Evolutionary conservation across 1,140 invertebrate genomes (phyloP), one percentile per base, ranked within the genome.

Genomic region (Drosophila melanogaster): DNA sequence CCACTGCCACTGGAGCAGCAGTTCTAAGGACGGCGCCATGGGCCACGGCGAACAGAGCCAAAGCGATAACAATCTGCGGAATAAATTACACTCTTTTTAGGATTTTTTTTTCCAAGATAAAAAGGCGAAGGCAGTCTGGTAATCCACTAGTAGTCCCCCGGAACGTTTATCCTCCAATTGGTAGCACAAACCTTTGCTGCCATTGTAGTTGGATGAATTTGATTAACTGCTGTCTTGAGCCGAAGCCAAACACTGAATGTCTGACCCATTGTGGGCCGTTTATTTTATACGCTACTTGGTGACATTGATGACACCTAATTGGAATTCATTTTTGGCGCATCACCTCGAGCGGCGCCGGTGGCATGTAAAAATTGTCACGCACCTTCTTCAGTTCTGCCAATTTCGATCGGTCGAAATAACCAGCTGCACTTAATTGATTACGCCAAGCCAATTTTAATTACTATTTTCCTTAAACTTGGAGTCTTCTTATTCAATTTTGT

Each of bases 281-380:
- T 50, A 77, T 87, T 86, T 77, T 86, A 86, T 86, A 86, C 50
- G 70, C 79, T 35, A 77, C 33, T 54, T 38, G 59, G 22, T 81
- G 83, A 69, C 83, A 86, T 86, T 86, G 83, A 87, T 86, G 75
- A 79, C 71, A 86, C 83, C 83, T 86, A 86, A 86, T 86, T 86
- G 76, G 59, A 87, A 86, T 87, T 86, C 83, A 57, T 57, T 83
- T 86, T 87, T 79, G 84, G 75, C 81, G 51, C 75, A 62, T 47
- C 64, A 50, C 49, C 64, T 49, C 67, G 61, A 67, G 11, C 15
- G 24, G 6, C 35, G 19, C 50, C 19, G 35, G 43, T 43, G 51
- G 66, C 65, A 70, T 70, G 64, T 49, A 70, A 70, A 70, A 70
- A 70, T 35, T 19, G 66, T 70, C 66, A 70, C 66, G 66, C 66